Evolutionary conservation across 2,888 invertebrate species (phyloP), one percentile per base, ranked within the genome.

Genomic region (Epistrophe grossulariae): DNA sequence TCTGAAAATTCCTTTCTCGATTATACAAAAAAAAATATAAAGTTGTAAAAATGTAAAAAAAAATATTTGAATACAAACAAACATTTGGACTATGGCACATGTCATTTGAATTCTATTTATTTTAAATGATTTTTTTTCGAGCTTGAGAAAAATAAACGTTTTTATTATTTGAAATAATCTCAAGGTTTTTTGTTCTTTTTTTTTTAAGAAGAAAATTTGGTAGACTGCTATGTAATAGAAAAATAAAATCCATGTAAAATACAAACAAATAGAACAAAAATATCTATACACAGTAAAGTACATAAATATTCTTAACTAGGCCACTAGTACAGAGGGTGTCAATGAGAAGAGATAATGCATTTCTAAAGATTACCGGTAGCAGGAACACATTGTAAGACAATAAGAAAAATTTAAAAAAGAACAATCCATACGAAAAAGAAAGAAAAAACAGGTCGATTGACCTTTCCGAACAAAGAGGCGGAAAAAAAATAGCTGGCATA

Each of bases 381-480:
- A 19, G 50, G 45, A 64, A 45, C 7, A 43, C 38, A 40, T 11
- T 24, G 19, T 60, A 19, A 55, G n/a, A 11, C 24, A 62, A 70
- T 13, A 35, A 62, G 28, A n/a, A 68, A 40, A 13, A 59, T 11
- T n/a, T 48, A 19, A 76, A 68, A 60, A 72, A 68, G 73, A 48
- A 74, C 70, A 80, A 43, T 31, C 35, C 38, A 78, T 55, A 68
- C 4, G n/a, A 60, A 72, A 55, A 43, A 40, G 4, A 13, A 31
- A 50, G 43, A 28, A 55, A 4, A 40, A 52, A 60, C n/a, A 78
- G 68, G 80, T 81, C 85, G 73, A 81, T 78, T 78, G 85, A 85
- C 85, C 85, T 81, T 85, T 85, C 81, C 73, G 78, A 85, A 85
- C 85, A 78, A 62, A 59, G n/a, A 62, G 24, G 52, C 35, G 73